Conservation (phyloP, 2,888 invertebrate species). For the Xestoiulus laeticollis region DNA sequence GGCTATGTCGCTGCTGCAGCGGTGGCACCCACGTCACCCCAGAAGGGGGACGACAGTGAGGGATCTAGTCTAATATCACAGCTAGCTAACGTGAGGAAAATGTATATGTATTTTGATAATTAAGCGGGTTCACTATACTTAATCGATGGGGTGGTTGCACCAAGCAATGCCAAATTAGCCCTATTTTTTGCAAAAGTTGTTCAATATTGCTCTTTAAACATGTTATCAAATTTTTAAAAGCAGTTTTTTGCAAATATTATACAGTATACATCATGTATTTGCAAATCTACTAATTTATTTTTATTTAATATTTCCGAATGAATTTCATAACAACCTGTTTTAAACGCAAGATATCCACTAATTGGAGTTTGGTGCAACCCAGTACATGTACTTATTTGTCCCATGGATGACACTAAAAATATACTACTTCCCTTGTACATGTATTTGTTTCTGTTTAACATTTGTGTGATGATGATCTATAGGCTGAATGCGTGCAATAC, state of each 20-base stretch:
- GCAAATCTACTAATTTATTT: too few species aligned
- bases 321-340: not conserved
- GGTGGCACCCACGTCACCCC: constrained; percentile 24
- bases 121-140: not conserved
- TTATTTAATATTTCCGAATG: too few species aligned
- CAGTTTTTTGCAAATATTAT: too few species aligned
- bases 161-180: not conserved
- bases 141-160: not conserved
- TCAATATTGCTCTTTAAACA: too few species aligned
- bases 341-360: not conserved
- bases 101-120: constrained; percentile 62
- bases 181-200: too few species aligned
- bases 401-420: not conserved
- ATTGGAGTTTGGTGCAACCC: constrained; percentile 1
- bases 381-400: not conserved
- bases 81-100: constrained; percentile 85
- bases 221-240: too few species aligned
- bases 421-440: not conserved
- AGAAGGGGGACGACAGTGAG: constrained; percentile 42
- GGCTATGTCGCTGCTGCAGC: constrained; percentile 15
- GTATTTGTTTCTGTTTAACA: not conserved
- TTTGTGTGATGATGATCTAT: not conserved
- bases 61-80: constrained; percentile 57
- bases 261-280: too few species aligned
- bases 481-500: constrained; percentile 37